Conservation (phyloP, 2,113 vertebrate species). For the Podarcis raffonei region DNA sequence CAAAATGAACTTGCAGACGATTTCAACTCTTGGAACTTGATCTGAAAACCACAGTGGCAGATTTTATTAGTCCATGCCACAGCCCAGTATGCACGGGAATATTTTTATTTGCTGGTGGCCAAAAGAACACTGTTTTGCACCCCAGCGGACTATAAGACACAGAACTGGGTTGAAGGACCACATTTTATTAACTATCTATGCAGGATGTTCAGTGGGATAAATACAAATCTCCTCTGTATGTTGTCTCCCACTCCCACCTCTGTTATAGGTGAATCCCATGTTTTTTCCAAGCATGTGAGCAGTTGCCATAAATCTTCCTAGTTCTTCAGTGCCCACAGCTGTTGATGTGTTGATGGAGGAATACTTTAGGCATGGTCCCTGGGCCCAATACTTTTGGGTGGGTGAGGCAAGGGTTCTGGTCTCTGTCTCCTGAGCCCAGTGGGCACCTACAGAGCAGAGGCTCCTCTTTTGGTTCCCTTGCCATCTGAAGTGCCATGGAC, state of each 20-base stretch:
- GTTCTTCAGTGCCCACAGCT: not conserved
- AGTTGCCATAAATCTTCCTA: not conserved
- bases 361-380: not conserved
- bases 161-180: not conserved
- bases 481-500: not conserved
- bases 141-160: too few relatives aligned
- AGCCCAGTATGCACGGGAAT: too few relatives aligned
- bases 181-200: not conserved
- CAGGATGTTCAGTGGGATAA: not conserved
- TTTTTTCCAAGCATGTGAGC: not conserved
- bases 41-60: not conserved
- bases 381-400: not conserved
- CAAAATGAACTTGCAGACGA: not conserved
- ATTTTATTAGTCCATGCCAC: not conserved
- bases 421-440: not conserved
- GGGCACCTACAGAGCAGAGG: not conserved
- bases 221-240: not conserved
- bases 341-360: not conserved
- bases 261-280: not conserved
- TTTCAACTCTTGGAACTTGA: not conserved
- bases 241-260: not conserved
- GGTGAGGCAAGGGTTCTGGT: not conserved
- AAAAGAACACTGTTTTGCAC: not conserved
- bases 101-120: not conserved
- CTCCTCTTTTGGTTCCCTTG: too few relatives aligned